Conservation (phyloP, 1,140 invertebrate genomes). For the Apis cerana region DNA sequence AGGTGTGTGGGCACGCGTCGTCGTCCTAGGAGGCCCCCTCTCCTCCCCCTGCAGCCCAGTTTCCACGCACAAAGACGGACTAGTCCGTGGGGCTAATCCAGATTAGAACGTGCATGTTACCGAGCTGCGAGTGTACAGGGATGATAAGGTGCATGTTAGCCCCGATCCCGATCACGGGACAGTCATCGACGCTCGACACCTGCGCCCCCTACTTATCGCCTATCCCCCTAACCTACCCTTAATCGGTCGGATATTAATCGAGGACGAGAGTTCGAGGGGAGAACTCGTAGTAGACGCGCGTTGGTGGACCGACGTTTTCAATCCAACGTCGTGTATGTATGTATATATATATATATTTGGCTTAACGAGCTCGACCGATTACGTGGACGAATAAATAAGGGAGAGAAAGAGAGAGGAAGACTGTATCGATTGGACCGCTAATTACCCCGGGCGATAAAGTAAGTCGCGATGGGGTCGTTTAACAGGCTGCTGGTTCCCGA, state of each 20-base stretch:
- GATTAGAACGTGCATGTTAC: slow-evolving; percentile 64
- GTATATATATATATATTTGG: too few species aligned
- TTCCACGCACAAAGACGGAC: slow-evolving; percentile 51
- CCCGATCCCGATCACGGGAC: slow-evolving; percentile 50
- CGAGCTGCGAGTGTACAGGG: slow-evolving; percentile 57
- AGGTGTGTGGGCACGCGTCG: slow-evolving; percentile 20
- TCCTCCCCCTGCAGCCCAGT: slow-evolving; percentile 23
- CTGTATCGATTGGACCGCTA: slow-evolving; percentile 26
- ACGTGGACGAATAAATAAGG: slow-evolving; percentile 14
- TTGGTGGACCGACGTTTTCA: neutral
- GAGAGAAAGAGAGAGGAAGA: neutral
- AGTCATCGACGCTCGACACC: slow-evolving; percentile 48
- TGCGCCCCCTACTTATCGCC: slow-evolving; percentile 42
- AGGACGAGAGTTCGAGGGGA: neutral
- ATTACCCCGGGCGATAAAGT: slow-evolving; percentile 13
- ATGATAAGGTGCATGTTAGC: slow-evolving; percentile 62
- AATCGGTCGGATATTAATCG: neutral
- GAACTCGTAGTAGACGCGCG: neutral
- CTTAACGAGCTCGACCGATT: slow-evolving; percentile 12
- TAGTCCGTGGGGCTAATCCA: slow-evolving; percentile 57
- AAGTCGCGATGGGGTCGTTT: slow-evolving; percentile 12
- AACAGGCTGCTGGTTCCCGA: neutral
- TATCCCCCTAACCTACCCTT: neutral
- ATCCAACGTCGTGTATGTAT: neutral
- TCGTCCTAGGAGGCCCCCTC: neutral